Evolutionary conservation across 2,797 vertebrate species (phyloP).

Genomic region (Typhlichthys subterraneus): DNA sequence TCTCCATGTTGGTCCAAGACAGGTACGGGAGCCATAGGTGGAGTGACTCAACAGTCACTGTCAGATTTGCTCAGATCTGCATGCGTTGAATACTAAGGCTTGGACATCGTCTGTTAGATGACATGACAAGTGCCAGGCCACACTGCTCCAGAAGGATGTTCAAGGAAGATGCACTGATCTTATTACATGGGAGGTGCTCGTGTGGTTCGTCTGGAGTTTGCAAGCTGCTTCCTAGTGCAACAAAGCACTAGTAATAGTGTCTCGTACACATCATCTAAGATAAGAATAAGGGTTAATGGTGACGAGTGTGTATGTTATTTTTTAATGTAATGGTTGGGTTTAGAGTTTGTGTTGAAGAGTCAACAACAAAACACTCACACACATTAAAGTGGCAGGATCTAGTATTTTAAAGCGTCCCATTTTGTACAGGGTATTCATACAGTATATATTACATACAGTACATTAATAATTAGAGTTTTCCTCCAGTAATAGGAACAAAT

Average conservation of each 20-base stretch:
- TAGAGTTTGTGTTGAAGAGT: too few relatives aligned
- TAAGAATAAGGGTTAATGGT: background rate
- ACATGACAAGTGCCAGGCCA: slow-evolving; percentile 25
- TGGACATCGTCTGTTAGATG: slow-evolving; percentile 36
- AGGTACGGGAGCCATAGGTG: slow-evolving; percentile 30
- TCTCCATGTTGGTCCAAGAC: slow-evolving; percentile 42
- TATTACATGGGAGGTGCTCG: slow-evolving; percentile 9
- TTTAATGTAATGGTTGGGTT: too few relatives aligned
- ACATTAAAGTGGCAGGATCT: too few relatives aligned
- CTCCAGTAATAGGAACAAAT: too few relatives aligned
- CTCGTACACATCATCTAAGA: background rate
- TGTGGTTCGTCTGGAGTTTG: slow-evolving; percentile 1
- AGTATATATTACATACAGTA: too few relatives aligned
- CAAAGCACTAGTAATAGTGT: background rate
- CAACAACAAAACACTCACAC: too few relatives aligned
- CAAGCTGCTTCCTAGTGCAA: background rate
- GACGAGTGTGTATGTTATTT: background rate
- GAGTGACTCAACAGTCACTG: slow-evolving; percentile 14
- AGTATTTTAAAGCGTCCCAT: too few relatives aligned
- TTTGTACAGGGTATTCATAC: too few relatives aligned
- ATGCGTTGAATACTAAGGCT: slow-evolving; percentile 38
- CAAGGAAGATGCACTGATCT: slow-evolving; percentile 34
- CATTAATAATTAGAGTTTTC: too few relatives aligned
- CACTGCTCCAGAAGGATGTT: slow-evolving; percentile 17
- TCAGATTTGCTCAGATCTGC: slow-evolving; percentile 38